Evolutionary conservation across 64 coral and sea anemone species (phyloP), one percentile per base, ranked within the genome.

Genomic region (Catalaphyllia jardinei): DNA sequence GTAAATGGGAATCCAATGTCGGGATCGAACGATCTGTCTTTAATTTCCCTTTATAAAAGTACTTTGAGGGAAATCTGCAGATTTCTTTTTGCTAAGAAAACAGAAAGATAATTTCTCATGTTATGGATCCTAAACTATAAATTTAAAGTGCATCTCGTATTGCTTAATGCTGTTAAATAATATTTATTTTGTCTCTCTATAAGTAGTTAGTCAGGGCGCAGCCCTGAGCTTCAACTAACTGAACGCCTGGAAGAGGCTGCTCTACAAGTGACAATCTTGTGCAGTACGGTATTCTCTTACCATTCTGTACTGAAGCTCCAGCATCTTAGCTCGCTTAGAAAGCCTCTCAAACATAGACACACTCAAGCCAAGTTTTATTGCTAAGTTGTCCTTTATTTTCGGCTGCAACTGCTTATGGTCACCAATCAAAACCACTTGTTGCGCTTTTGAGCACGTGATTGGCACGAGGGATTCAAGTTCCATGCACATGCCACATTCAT

Each of bases 341-440:
- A 86, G 82, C 14, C 96, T 75, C 63, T 98, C 96, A 82, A 98
- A 98, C 90, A 98, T 98, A 27, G 96, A 98, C 13, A 89, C 57
- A 8, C 59, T 87, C 75, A 98, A 90, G 10, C 81, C 87, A 28
- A 94, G 82, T 7, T 54, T 84, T 59, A 22, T 86, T 8, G 96
- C 96, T 29, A 73, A 59, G n/a, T 42, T 78, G 80, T 94, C 89
- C 38, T 62, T 51, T 27, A 98, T 82, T 30, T 94, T 72, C 10
- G 96, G 96, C 50, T 98, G 96, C 7, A 98, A 86, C 57, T 98
- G 95, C 39, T 98, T 98, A 62, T 98, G 95, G 59, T 98, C 95
- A 49, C 95, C 95, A 85, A 98, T 94, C 13, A 98, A 60, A 19
- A 98, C 95, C 12, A 98, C 77, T 76, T 94, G 95, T 11, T 71